These are phyloP conservation scores for Centropus bengalensis DNA, from an alignment of 2,113 vertebrate genomes.

Conservation along the genomic window DNA sequence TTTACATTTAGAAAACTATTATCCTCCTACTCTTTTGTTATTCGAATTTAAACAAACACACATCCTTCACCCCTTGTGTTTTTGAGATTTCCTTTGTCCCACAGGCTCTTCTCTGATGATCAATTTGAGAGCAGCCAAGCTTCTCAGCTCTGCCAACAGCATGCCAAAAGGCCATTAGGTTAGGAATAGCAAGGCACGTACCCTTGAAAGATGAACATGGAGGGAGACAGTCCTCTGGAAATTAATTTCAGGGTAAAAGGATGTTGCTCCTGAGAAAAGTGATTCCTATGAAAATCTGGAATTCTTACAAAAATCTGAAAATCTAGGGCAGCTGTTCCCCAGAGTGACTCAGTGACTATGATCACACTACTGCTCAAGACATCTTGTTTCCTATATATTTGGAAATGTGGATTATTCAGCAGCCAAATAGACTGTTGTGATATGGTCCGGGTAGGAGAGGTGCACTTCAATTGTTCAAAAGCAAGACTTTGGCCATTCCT, in stretches of 20 bases:
- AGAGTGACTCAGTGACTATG: neutral
- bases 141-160: neutral
- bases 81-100: slow-evolving; percentile 19
- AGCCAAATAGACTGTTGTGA: neutral
- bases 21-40: neutral
- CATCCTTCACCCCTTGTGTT: neutral
- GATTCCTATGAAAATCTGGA: neutral
- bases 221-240: neutral
- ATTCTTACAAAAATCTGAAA: neutral
- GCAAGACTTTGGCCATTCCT: neutral
- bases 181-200: neutral
- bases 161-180: neutral
- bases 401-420: slow-evolving; percentile 24
- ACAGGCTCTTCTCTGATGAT: neutral
- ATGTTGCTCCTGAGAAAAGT: neutral
- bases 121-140: neutral
- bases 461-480: neutral
- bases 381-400: neutral
- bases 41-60: neutral
- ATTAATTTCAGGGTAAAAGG: neutral
- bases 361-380: neutral
- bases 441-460: neutral
- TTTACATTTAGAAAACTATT: neutral
- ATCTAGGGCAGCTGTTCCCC: neutral
- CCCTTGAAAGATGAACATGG: slow-evolving; percentile 10